Evolutionary conservation across 2,888 invertebrate species (phyloP), one percentile per base, ranked within the genome.

Genomic region (Prosapia bicincta): DNA sequence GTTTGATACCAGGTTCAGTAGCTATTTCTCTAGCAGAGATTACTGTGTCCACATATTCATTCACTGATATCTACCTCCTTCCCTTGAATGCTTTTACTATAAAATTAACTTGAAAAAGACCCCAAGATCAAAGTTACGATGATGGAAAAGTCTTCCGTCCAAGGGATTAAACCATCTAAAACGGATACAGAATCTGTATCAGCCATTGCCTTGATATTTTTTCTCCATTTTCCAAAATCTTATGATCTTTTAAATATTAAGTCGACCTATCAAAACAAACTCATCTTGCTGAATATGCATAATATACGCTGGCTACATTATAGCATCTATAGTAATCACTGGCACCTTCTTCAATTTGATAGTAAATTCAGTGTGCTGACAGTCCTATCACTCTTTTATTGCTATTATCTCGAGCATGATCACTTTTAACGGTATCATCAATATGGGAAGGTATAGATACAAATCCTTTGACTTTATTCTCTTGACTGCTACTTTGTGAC

Each of bases 11-110:
- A 68, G 23, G 68, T 68, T 68, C 68, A 68, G 68, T 24, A 23
- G 68, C 68, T 68, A 68, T 68, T 68, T 68, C 26, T 65, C 13
- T 26, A 26, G 68, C 68, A 9, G 68, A 68, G 26, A 68, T 68
- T 68, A 68, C 68, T 68, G 68, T 24, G 24, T 68, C 25, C 68
- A 68, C 5, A 68, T 23, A 68, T 68, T 24, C 26, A 68, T 3
- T 65, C 65, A 65, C 15, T 65, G 65, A n/a, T 65, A 15, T 65
- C 24, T 65, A 65, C 15, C 65, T 65, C 65, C 13, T 65, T 65
- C 65, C 24, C 65, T 65, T 7, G 65, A 65, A 23, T 65, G 65
- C 65, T 65, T 65, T 65, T 65, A 65, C 65, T 65, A 23, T 23
- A 5, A 65, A 65, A 65, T 65, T 65, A 65, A 65, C 65, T 65